Conservation (phyloP, 2,888 invertebrate species). For the Mimas tiliae region DNA sequence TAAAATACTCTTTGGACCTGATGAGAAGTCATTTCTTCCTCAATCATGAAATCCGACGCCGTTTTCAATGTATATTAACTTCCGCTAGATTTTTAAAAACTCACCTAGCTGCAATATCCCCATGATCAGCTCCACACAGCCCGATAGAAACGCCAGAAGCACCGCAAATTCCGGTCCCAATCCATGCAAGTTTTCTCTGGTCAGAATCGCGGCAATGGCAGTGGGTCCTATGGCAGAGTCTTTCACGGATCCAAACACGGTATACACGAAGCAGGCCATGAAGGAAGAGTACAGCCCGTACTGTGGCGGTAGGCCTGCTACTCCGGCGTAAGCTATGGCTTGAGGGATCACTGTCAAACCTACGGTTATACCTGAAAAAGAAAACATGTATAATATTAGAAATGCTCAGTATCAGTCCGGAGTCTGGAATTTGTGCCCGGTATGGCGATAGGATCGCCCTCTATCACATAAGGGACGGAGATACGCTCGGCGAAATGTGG, state of each 20-base stretch:
- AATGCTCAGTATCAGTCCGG: too few species aligned
- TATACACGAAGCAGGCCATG: slow-evolving; percentile 96
- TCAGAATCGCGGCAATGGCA: slow-evolving; percentile 92
- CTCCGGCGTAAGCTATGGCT: slow-evolving; percentile 92
- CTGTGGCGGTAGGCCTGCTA: slow-evolving; percentile 89
- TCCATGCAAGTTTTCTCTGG: slow-evolving; percentile 89
- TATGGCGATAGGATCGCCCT: too few species aligned
- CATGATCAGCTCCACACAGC: slow-evolving; percentile 89
- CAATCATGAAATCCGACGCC: too few species aligned
- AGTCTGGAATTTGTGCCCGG: too few species aligned
- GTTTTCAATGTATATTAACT: too few species aligned
- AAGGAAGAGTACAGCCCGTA: slow-evolving; percentile 97
- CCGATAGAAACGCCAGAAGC: slow-evolving; percentile 88
- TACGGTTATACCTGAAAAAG: slow-evolving; percentile 84
- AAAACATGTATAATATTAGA: neutral
- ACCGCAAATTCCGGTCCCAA: slow-evolving; percentile 89
- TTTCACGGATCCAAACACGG: slow-evolving; percentile 91
- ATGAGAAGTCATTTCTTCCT: too few species aligned
- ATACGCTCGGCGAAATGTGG: too few species aligned
- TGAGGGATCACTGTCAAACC: slow-evolving; percentile 93
- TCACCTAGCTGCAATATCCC: slow-evolving; percentile 90
- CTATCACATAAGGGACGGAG: too few species aligned
- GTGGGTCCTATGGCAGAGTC: slow-evolving; percentile 92
- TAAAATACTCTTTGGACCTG: too few species aligned
- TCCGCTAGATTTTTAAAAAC: slow-evolving; percentile 30